Conservation (phyloP, 2,888 invertebrate species). For the Taenaris catops region DNA sequence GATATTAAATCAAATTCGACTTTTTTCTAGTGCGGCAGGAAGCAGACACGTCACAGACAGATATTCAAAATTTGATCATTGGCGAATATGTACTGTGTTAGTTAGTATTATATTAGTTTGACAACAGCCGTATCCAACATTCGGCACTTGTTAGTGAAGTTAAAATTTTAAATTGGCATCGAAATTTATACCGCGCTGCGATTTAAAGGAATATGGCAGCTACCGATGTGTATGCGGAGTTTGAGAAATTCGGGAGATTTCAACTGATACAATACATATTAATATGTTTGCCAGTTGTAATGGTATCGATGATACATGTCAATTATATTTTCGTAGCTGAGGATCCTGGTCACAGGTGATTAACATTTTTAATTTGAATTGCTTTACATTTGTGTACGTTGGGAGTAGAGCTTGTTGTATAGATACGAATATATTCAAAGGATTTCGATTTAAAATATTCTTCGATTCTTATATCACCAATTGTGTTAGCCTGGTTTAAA, state of each 20-base stretch:
- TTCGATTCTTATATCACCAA: too few relatives aligned
- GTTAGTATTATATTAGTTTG: not conserved
- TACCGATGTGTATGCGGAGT: slow-evolving; percentile 27
- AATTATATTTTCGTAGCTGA: slow-evolving; percentile 62
- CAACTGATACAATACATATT: slow-evolving; percentile 50
- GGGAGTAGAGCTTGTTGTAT: too few relatives aligned
- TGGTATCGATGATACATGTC: slow-evolving; percentile 58
- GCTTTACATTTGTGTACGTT: too few relatives aligned
- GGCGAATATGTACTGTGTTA: not conserved
- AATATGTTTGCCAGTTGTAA: slow-evolving; percentile 46
- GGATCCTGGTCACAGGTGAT: slow-evolving; percentile 50
- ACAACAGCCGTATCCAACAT: not conserved
- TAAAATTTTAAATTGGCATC: not conserved
- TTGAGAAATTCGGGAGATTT: slow-evolving; percentile 43
- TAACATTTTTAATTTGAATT: not conserved
- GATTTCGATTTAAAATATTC: too few relatives aligned
- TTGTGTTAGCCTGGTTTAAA: too few relatives aligned
- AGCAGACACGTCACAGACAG: too few relatives aligned
- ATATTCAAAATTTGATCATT: too few relatives aligned
- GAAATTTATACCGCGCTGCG: too few relatives aligned
- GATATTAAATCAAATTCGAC: too few relatives aligned
- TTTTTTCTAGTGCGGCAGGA: too few relatives aligned
- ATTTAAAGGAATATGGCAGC: too few relatives aligned
- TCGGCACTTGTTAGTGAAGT: not conserved
- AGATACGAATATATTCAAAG: too few relatives aligned